phyloP scores from a whole-genome alignment of 1,140 invertebrate species.

The Stenopsyche tienmushanensis region DNA sequence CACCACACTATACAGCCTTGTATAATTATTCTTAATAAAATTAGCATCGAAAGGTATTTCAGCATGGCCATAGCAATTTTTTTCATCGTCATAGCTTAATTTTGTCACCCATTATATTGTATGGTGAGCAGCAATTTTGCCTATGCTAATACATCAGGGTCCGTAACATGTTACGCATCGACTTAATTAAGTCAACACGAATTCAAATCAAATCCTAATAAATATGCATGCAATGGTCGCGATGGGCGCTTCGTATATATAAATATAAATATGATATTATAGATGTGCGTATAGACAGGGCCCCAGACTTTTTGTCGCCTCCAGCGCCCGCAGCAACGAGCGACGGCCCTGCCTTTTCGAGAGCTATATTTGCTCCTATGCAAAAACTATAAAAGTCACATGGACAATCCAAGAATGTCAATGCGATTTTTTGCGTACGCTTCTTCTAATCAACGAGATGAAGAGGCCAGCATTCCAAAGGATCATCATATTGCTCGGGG shows the following conservation, averaged over 20 bases:
- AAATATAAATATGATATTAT: too few relatives aligned
- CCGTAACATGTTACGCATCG: slow-evolving; percentile 4
- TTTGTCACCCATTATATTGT: slow-evolving; percentile 7
- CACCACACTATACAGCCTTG: background rate
- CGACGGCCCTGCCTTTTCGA: too few relatives aligned
- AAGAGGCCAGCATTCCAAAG: too few relatives aligned
- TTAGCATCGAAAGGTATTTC: slow-evolving; percentile 9
- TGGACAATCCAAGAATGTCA: too few relatives aligned
- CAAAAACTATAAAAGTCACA: too few relatives aligned
- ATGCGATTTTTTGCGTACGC: too few relatives aligned
- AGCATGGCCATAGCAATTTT: background rate
- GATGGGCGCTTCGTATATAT: slow-evolving; percentile 8
- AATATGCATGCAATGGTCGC: slow-evolving; percentile 2
- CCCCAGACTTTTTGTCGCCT: too few relatives aligned
- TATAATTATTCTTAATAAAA: slow-evolving; percentile 18
- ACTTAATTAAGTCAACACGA: slow-evolving; percentile 11
- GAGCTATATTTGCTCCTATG: too few relatives aligned
- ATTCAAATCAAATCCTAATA: slow-evolving; percentile 8
- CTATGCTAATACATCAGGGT: background rate
- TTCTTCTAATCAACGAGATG: too few relatives aligned
- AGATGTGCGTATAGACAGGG: too few relatives aligned
- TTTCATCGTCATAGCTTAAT: background rate
- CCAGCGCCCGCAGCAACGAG: too few relatives aligned
- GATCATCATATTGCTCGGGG: too few relatives aligned
- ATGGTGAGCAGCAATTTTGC: background rate